Evolutionary conservation across 2,797 vertebrate species (phyloP), one percentile per base, ranked within the genome.

Genomic region (Mycteria americana): DNA sequence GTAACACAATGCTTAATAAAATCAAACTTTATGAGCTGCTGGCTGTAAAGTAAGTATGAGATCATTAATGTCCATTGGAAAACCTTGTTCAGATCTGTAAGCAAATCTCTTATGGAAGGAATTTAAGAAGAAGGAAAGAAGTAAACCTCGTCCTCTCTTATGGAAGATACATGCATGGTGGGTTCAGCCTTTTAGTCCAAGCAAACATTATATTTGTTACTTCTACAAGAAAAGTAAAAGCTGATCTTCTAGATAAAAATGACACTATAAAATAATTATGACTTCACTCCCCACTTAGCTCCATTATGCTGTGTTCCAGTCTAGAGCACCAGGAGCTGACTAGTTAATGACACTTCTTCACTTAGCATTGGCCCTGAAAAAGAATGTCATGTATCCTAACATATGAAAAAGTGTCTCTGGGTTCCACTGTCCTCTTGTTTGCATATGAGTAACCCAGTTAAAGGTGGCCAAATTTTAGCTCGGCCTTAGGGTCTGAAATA

Each of bases 131-230:
- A 50, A 74, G 3, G 9, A 69, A 77, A 43, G 9, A 86, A 39
- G 27, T 51, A 68, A 86, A 53, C 7, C 2, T 51, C 0, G 0
- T 37, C 13, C 14, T 51, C 4, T 64, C 4, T 53, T 46, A 13
- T 10, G 27, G 33, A 62, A 70, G 16, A n/a, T 17, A 67, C 0
- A 43, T 7, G 4, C 21, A 14, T 7, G 3, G 9, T 72, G 11
- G 10, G 16, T 68, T 87, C 37, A 69, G 30, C 18, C 1, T 82
- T 59, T 54, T 41, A 54, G 22, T 35, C 8, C 16, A 64, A 56
- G 17, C 2, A 48, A 45, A 6, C 3, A 31, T 33, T 39, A n/a
- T 6, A 33, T 45, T 21, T 25, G 3, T 43, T 75, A 28, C 1
- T 24, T 74, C 30, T 73, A 30, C 4, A 50, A 37, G 27, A 43